Base-by-base conservation (phyloP, 2,888 invertebrate genomes). In the Parochlus steinenii region DNA sequence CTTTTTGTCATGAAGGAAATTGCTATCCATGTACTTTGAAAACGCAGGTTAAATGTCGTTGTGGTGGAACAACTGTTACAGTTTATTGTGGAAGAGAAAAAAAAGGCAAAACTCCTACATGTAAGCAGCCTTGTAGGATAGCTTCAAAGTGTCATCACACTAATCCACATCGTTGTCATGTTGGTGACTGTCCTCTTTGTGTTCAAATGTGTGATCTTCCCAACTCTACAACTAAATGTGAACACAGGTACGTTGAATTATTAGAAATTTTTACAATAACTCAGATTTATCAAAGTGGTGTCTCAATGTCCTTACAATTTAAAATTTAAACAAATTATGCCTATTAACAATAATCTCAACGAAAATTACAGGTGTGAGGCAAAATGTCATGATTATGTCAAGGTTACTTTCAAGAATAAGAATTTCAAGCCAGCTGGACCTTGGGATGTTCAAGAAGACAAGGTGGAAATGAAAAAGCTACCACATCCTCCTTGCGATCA, bases 141-240 rank as follows among this genome's bases (percentile, higher is more conserved):
- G 75, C 80, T 22, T 73, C 86, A 4, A 76, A 79, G 51, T 93
- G 93, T 57, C 83, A 89, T 46, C 93, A 93, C 53, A 69, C 78
- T 39, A 74, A 77, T 44, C 65, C 65, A 11, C 87, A 87, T 54
- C 63, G 62, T 31, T 90, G 89, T 49, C 89, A 90, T 52, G 78
- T 79, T 47, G 80, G 79, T 1, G 69, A 74, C 20, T 90, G 89
- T 51, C 81, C 89, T 1, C 72, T 79, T 0, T 93, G 93, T 51
- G 66, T 62, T 40, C 77, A 83, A 47, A 61, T 69, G 24, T 93
- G 93, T 53, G 63, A 64, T 7, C 68, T 76, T 6, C 40, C 40
- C 30, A 56, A 56, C 40, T 46, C 48, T 20, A 42, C 41, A 3
- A 48, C 45, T 38, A 26, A 53, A 52, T 46, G 55, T 35, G 44